Percentiles rank a stretch among this genome's conserved stretches.
These are phyloP conservation scores for Euthynnus affinis DNA, from an alignment of 2,797 vertebrate genomes.

Conservation along the genomic window DNA sequence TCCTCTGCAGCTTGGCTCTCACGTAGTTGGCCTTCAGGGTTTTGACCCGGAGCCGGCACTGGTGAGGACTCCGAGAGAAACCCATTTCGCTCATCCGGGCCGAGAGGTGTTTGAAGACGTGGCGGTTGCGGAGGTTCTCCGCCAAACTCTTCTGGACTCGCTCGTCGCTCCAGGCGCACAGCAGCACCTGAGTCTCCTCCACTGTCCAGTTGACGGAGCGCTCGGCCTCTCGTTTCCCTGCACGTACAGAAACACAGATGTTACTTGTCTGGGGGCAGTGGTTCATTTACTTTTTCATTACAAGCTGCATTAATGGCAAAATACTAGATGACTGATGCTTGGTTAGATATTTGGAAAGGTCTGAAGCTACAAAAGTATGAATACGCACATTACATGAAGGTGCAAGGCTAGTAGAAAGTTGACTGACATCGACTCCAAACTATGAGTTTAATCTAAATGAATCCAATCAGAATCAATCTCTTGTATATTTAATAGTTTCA, in stretches of 20 bases:
- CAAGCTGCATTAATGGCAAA: not conserved
- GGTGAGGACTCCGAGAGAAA: constrained; percentile 73
- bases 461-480: no score
- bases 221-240: constrained; percentile 77
- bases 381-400: no score
- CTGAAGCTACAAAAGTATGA: not conserved
- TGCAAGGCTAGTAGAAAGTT: not conserved
- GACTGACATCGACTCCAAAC: no score
- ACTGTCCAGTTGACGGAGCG: constrained; percentile 79
- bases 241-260: constrained; percentile 2
- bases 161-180: constrained; percentile 79
- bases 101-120: constrained; percentile 79
- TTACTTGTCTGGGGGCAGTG: not conserved
- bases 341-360: no score
- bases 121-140: constrained; percentile 77
- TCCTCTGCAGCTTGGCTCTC: constrained; percentile 69
- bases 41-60: constrained; percentile 77
- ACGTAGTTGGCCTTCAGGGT: constrained; percentile 80
- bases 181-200: constrained; percentile 78
- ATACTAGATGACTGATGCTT: no score
- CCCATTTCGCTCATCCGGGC: constrained; percentile 77
- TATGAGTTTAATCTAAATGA: no score
- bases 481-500: no score
- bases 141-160: constrained; percentile 77
- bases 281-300: not conserved